Evolutionary conservation across 2,113 vertebrate species (phyloP), one percentile per base, ranked within the genome.

Genomic region (Antennarius striatus): DNA sequence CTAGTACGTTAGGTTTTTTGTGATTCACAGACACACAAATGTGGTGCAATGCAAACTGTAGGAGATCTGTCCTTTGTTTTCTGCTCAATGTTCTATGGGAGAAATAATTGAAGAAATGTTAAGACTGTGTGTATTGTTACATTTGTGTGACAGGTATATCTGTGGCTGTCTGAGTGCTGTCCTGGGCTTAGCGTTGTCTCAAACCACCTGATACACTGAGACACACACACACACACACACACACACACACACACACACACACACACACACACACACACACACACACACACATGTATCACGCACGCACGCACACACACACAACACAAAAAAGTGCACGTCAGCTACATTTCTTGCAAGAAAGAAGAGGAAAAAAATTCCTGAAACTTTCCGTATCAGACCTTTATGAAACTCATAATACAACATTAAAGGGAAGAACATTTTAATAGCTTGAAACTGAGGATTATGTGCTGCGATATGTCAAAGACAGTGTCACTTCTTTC

Each of bases 331-430:
- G 10, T 40, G 10, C 10, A 10, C 3, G 39, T 40, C 39, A 40
- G 10, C 5, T 50, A 40, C 15, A n/a, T 43, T 63, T 63, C 63
- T 57, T 68, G 59, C 45, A 2, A 22, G 1, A 14, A 12, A 45
- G 57, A 53, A 46, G 22, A 22, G 1, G 11, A 12, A 45, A 62
- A 53, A 46, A 16, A 15, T 12, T 15, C 8, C 28, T 16, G 10
- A 30, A 68, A 71, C 53, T 74, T 71, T 73, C 45, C 0, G n/a
- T 64, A 71, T n/a, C 46, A 56, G n/a, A 10, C 61, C 57, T 66
- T 63, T 64, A 22, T 57, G 32, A 46, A 84, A 69, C 36, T 74
- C 68, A 70, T 57, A 78, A 82, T 82, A 49, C 66, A 63, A 70
- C 47, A 73, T 67, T 75, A 63, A 52, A 62, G 39, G 29, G 46